These are phyloP conservation scores for Asteroscopus sphinx DNA, from an alignment of 2,888 invertebrate genomes.

Conservation along the genomic window DNA sequence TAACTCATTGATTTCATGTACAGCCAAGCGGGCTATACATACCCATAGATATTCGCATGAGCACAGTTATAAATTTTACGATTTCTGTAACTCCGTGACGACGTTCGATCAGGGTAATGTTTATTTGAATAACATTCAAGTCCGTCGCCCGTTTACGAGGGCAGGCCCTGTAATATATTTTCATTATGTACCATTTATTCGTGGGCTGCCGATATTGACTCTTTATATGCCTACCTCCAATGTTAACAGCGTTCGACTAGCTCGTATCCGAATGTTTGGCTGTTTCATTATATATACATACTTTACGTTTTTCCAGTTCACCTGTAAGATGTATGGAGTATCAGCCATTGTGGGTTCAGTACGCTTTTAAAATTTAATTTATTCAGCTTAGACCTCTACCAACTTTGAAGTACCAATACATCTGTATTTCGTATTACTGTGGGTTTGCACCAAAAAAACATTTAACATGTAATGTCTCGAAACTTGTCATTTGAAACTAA, in stretches of 20 bases:
- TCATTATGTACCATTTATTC: slow-evolving; percentile 85
- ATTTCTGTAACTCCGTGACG: slow-evolving; percentile 77
- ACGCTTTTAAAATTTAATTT: slow-evolving; percentile 46
- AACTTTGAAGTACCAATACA: no score
- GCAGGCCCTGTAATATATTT: slow-evolving; percentile 81
- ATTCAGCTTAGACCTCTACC: slow-evolving; percentile 5
- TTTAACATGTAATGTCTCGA: no score
- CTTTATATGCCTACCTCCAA: slow-evolving; percentile 81
- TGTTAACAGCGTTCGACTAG: slow-evolving; percentile 73
- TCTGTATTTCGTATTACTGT: no score
- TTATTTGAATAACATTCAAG: slow-evolving; percentile 83
- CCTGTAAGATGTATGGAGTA: slow-evolving; percentile 31
- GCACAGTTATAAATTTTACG: slow-evolving; percentile 79
- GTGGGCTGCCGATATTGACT: slow-evolving; percentile 79
- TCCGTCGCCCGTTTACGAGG: slow-evolving; percentile 79
- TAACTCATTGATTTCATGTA: slow-evolving; percentile 50
- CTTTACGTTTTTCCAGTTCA: slow-evolving; percentile 62
- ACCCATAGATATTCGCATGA: slow-evolving; percentile 63
- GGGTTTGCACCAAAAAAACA: no score
- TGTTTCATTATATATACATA: slow-evolving; percentile 78
- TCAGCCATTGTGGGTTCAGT: slow-evolving; percentile 28
- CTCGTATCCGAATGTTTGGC: slow-evolving; percentile 68
- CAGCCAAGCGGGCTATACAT: slow-evolving; percentile 37
- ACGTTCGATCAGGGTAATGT: slow-evolving; percentile 79
- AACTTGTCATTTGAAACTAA: no score